A percentile compares a stretch with the other conserved stretches of the same genome.
These are phyloP conservation scores for Disparrhopalites patrizii DNA, from an alignment of 2,888 invertebrate species.

Conservation along the genomic window DNA sequence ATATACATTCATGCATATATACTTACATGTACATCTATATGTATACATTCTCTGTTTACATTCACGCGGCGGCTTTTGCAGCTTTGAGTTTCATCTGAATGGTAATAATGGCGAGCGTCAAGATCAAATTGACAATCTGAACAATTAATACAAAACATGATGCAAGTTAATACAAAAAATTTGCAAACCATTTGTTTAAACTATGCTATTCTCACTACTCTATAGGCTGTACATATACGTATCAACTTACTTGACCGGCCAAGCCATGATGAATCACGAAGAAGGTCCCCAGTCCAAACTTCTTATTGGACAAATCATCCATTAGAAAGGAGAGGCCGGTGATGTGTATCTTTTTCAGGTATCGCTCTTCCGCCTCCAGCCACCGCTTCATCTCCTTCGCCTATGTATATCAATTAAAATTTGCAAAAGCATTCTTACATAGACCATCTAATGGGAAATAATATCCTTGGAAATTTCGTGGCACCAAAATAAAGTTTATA, in stretches of 20 bases:
- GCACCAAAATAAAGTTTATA: too few species aligned
- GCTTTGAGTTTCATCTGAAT: slow-evolving; percentile 8
- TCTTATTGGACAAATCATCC: not conserved
- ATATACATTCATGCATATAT: too few species aligned
- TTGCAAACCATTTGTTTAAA: not conserved
- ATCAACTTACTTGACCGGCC: slow-evolving; percentile 4
- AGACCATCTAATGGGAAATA: too few species aligned
- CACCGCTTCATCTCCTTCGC: slow-evolving; percentile 8
- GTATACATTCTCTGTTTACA: too few species aligned
- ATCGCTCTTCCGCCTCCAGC: not conserved
- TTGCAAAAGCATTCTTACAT: not conserved
- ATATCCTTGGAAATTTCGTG: too few species aligned
- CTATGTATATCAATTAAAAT: not conserved
- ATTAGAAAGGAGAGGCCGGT: not conserved
- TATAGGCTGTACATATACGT: not conserved
- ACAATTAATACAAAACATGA: slow-evolving; percentile 7
- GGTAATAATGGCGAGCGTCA: slow-evolving; percentile 7
- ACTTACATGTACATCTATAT: too few species aligned
- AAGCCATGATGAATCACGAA: slow-evolving; percentile 1
- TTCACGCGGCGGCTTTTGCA: too few species aligned
- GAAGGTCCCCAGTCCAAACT: slow-evolving; percentile 6
- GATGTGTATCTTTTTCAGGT: not conserved
- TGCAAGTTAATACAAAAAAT: not conserved
- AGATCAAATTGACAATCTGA: slow-evolving; percentile 10
- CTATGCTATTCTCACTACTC: not conserved